Base-by-base conservation (phyloP, 2,113 vertebrate genomes). In the Collichthys lucidus region DNA sequence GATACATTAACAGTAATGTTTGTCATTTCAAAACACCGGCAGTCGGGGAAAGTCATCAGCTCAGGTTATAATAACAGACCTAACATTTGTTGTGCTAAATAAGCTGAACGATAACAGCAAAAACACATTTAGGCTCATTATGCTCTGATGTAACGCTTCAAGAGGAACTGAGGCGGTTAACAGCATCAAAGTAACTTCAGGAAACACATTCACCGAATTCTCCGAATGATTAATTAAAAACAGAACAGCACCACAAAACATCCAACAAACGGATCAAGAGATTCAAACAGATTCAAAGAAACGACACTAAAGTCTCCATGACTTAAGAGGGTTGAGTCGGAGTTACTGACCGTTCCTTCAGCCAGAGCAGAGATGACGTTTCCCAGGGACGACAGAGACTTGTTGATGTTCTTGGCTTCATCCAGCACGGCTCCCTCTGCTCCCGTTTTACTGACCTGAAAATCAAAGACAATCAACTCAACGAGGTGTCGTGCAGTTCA, bases 391-490 rank as follows among this genome's bases (percentile, higher is more conserved):
- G 98, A 99, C 88, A 99, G 94, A 73, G 98, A 99, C 92, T 98
- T 99, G 94, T 99, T 99, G 95, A 99, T 99, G 91, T 99, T 99
- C 93, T 99, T 99, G 46, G 98, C 98, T 91, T 99, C 98, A 88
- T 99, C 98, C 82, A 99, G 91, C 52, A 99, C 95, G 16, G 98
- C 96, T 89, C 98, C 98, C 94, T 99, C 98, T 44, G 98, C 98
- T 94, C 98, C 98, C 40, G 98, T 99, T 96, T 99, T 99, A 96
- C 98, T 98, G 94, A 99, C 98, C 98, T 99, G 86, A 24, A 31
- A 69, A 57, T 29, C n/a, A 83, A 17, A 79, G 46, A 74, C 14
- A 46, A 20, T 2, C 65, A 49, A 22, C 11, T 87, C 35, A 75
- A 35, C 44, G 8, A 11, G 3, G 19, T 5, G 3, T 7, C 1